Evolutionary conservation across 2,113 vertebrate species (phyloP).

Genomic region (Eonycteris spelaea): DNA sequence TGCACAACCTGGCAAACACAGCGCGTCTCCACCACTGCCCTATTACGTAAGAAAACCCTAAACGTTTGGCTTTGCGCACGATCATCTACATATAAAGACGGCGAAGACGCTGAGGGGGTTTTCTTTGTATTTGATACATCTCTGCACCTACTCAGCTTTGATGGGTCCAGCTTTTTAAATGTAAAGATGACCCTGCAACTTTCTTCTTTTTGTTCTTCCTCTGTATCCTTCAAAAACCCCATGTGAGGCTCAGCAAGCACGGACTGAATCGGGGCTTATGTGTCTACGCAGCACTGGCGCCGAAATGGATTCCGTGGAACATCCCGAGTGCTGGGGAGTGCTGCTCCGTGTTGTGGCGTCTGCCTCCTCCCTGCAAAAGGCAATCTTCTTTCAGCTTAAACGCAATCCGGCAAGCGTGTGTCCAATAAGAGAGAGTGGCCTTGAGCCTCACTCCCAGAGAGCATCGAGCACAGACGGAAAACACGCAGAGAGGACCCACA

Average conservation of each 20-base stretch:
- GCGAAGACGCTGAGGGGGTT: neutral
- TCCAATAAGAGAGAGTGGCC: neutral
- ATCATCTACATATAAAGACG: neutral
- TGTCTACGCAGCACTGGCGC: neutral
- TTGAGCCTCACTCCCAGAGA: neutral
- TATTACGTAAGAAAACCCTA: neutral
- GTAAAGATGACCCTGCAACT: neutral
- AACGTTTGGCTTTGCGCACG: neutral
- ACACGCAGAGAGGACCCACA: neutral
- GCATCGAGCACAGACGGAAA: neutral
- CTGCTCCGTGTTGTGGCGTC: fast-evolving
- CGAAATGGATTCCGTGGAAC: neutral
- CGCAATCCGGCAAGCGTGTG: slow-evolving; percentile 10
- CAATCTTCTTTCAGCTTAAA: slow-evolving; percentile 25
- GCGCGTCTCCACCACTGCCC: neutral
- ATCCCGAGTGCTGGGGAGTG: neutral
- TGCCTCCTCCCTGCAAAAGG: neutral
- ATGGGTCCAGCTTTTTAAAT: neutral
- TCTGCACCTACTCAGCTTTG: neutral
- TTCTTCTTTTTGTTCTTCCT: neutral
- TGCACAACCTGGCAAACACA: neutral
- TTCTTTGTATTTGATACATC: neutral
- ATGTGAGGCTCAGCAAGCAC: neutral
- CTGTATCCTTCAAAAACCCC: neutral
- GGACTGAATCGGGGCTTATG: neutral